Conservation (phyloP, 2,113 vertebrate genomes). For the Dicentrarchus labrax region DNA sequence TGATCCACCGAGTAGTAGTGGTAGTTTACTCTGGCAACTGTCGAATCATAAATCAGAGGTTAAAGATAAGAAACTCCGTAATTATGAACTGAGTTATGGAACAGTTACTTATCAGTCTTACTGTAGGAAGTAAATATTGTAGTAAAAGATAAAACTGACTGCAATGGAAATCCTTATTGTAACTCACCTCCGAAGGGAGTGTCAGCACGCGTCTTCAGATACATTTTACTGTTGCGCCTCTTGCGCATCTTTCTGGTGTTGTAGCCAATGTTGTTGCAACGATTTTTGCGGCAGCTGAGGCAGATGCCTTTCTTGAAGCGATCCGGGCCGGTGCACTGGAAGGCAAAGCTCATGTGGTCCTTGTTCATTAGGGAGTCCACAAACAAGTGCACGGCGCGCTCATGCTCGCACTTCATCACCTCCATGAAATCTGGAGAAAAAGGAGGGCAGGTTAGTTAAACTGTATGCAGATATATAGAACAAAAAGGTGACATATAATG, state of each 20-base stretch:
- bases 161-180: background rate
- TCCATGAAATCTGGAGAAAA: conserved; percentile 88
- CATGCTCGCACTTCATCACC: conserved; percentile 93
- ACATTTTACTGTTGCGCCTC: conserved; percentile 95
- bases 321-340: conserved; percentile 90
- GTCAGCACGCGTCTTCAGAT: conserved; percentile 93
- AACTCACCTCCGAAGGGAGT: conserved; percentile 93
- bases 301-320: conserved; percentile 98
- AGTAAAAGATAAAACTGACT: background rate
- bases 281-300: conserved; percentile 97
- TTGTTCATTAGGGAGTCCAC: conserved; percentile 95
- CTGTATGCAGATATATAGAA: background rate
- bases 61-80: background rate
- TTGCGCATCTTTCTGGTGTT: conserved; percentile 89
- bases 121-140: background rate
- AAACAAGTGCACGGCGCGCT: conserved; percentile 93
- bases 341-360: conserved; percentile 94
- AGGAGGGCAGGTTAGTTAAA: background rate
- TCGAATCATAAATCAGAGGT: conserved; percentile 12
- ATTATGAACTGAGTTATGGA: background rate
- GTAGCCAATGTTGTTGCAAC: conserved; percentile 95
- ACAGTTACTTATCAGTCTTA: conserved; percentile 14
- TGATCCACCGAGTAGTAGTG: background rate
- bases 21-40: background rate
- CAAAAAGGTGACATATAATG: background rate